phyloP scores from a whole-genome alignment of 2,888 invertebrate genomes.

The Apamea anceps region DNA sequence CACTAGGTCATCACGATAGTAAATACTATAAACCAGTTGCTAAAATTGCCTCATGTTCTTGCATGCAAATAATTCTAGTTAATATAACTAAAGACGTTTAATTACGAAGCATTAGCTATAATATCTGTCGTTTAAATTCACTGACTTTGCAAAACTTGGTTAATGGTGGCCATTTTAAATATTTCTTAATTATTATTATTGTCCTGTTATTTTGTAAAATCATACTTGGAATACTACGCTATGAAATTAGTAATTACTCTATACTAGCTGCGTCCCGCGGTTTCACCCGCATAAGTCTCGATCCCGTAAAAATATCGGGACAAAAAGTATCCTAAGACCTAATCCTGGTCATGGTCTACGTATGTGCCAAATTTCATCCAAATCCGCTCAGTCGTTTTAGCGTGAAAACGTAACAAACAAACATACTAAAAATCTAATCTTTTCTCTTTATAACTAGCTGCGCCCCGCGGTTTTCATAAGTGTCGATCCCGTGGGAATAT shows the following conservation, averaged over 20 bases:
- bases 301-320: no score
- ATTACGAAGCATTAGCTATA: constrained; percentile 14
- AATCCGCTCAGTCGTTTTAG: no score
- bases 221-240: not conserved
- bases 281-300: not conserved
- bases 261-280: not conserved
- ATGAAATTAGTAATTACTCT: not conserved
- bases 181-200: constrained; percentile 28
- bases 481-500: no score
- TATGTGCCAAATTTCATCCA: no score
- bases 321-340: no score
- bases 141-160: constrained; percentile 49
- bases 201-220: constrained; percentile 7
- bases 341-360: no score
- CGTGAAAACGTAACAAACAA: no score
- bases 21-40: not conserved
- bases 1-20: not conserved
- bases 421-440: no score
- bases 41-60: not conserved
- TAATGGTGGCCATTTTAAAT: constrained; percentile 34
- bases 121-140: constrained; percentile 33
- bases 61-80: constrained; percentile 39
- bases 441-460: no score
- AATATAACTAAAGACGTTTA: constrained; percentile 19
- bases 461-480: no score